Base-by-base conservation (phyloP, 2,888 invertebrate genomes). In the Drosophila ustulata region DNA sequence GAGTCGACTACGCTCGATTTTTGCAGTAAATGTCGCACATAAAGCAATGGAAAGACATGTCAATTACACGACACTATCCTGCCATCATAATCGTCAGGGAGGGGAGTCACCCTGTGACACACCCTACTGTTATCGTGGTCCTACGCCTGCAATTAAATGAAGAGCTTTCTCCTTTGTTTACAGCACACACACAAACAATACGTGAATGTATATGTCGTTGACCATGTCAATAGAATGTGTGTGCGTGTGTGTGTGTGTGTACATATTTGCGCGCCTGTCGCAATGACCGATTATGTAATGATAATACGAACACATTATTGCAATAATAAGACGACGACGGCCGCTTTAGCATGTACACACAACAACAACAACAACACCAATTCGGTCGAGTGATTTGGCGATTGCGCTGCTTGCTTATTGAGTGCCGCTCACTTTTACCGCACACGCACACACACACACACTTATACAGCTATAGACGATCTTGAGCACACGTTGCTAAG, bases 251-350 rank as follows among this genome's bases (percentile, higher is more conserved):
- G 8, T 30, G 13, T 32, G 25, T 46, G 0, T 37, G 11, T 56
- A 18, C 28, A 43, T 55, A 55, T 66, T 71, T 71, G 61, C 61
- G 43, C 59, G 73, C 46, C 23, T 70, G 75, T 32, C 80, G 62
- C 78, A 72, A 70, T 75, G 82, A 75, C 61, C 82, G 82, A 80
- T 80, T 80, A 80, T 85, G 86, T 82, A 85, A 80, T 85, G 69
- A 73, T 82, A 76, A 71, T 63, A 58, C 79, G 66, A 52, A 30
- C 43, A 72, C 49, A 72, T 76, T 76, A 76, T 62, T 76, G 74
- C 76, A 74, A 62, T 71, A 75, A 75, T 75, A 58, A 74, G 70
- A 61, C 70, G 64, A 61, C 70, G 64, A 45, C 52, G 13, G 51
- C 11, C 34, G 69, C 51, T 69, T 71, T 74, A 74, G 74, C 76